Percentiles rank a stretch among this genome's conserved stretches.
phyloP scores from a whole-genome alignment of 2,797 vertebrate genomes.

The Labeo calbasu region DNA sequence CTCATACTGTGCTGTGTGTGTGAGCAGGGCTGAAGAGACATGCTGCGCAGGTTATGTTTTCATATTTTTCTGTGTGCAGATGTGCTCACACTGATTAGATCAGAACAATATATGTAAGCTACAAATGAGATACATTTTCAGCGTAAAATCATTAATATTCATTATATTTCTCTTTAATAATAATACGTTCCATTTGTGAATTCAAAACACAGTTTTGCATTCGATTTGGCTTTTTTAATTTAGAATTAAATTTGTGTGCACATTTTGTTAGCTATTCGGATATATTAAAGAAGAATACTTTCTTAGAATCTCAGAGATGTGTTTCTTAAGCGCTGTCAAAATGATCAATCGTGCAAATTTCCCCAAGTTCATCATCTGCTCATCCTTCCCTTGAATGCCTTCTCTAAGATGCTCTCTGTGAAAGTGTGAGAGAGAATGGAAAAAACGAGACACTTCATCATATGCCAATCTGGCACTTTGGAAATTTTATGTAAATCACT shows the following conservation, averaged over 20 bases:
- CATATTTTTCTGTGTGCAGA: slow-evolving; percentile 50
- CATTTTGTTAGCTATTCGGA: neutral
- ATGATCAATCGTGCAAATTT: slow-evolving; percentile 43
- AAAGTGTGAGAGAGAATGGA: slow-evolving; percentile 53
- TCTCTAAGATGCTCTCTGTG: slow-evolving; percentile 36
- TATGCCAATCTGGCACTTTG: slow-evolving; percentile 61
- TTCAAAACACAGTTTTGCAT: neutral
- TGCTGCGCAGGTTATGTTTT: slow-evolving; percentile 52
- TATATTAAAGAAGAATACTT: neutral
- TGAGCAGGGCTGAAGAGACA: slow-evolving; percentile 32
- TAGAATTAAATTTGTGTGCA: neutral
- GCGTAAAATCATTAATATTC: neutral
- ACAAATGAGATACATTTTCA: neutral
- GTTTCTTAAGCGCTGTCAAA: slow-evolving; percentile 16
- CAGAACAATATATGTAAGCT: slow-evolving; percentile 6
- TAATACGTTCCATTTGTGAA: neutral
- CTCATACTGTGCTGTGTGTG: slow-evolving; percentile 49
- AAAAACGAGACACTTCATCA: slow-evolving; percentile 46
- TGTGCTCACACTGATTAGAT: slow-evolving; percentile 39
- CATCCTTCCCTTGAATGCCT: slow-evolving; percentile 41
- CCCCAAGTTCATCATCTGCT: slow-evolving; percentile 42
- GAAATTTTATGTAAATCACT: slow-evolving; percentile 67
- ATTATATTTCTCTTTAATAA: neutral
- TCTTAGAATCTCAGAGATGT: neutral
- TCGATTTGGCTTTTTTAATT: neutral